Evolutionary conservation across 2,113 vertebrate species (phyloP).

Genomic region (Struthio camelus): DNA sequence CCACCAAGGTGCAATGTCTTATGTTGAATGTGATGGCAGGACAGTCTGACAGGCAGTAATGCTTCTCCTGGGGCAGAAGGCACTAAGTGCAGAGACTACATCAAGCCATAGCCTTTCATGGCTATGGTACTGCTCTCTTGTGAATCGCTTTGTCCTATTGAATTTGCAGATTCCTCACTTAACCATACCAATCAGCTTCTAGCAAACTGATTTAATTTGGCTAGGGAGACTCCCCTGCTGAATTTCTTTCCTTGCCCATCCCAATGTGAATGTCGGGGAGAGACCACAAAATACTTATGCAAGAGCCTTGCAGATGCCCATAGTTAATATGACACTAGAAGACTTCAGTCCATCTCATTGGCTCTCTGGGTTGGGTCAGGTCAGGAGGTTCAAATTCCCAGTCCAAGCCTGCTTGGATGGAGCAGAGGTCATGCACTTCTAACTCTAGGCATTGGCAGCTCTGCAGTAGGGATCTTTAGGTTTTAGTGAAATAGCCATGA

Average conservation of each 20-base stretch:
- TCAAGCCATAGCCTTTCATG: fast-evolving
- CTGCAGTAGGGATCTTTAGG: background rate
- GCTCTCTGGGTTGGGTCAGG: background rate
- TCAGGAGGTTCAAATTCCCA: background rate
- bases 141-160: fast-evolving
- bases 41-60: background rate
- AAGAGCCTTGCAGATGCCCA: background rate
- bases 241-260: background rate
- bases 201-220: background rate
- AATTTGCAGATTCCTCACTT: background rate
- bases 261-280: fast-evolving
- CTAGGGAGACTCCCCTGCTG: background rate
- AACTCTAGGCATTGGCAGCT: background rate
- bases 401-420: background rate
- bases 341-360: background rate
- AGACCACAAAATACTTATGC: fast-evolving
- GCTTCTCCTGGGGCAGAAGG: background rate
- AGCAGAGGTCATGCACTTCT: background rate
- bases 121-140: background rate
- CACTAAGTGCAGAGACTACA: background rate
- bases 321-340: background rate
- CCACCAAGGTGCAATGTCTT: fast-evolving
- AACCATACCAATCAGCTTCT: background rate
- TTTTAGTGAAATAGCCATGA: background rate
- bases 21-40: background rate